Conservation (phyloP, 2,113 vertebrate genomes). For the Gavialis gangeticus region DNA sequence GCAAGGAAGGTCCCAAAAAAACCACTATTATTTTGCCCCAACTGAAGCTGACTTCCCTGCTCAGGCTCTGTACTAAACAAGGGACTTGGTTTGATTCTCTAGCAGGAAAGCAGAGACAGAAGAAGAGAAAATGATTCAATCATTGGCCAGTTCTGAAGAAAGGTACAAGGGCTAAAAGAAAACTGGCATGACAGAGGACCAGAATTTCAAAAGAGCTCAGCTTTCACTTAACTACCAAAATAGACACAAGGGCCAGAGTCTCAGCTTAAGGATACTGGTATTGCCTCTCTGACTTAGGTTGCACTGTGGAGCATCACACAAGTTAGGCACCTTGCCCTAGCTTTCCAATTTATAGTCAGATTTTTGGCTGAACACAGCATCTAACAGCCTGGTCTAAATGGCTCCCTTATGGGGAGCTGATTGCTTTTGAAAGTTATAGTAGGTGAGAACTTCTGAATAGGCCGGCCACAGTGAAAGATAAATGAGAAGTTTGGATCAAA, state of each 20-base stretch:
- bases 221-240: background rate
- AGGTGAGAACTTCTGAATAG: background rate
- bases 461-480: background rate
- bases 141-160: fast-evolving
- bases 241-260: background rate
- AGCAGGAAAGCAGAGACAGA: fast-evolving
- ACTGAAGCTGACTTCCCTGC: fast-evolving
- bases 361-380: background rate
- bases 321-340: background rate
- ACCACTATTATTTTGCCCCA: fast-evolving
- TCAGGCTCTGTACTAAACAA: fast-evolving
- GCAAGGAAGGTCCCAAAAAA: background rate
- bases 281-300: background rate
- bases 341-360: background rate
- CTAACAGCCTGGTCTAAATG: background rate
- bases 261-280: background rate
- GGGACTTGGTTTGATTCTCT: fast-evolving
- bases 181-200: fast-evolving
- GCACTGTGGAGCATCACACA: fast-evolving
- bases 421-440: background rate
- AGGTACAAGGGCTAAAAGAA: background rate
- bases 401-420: background rate
- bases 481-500: background rate
- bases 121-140: fast-evolving
- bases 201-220: background rate